Base-by-base conservation (phyloP, 1,140 invertebrate species). In the Steinernema feltiae region DNA sequence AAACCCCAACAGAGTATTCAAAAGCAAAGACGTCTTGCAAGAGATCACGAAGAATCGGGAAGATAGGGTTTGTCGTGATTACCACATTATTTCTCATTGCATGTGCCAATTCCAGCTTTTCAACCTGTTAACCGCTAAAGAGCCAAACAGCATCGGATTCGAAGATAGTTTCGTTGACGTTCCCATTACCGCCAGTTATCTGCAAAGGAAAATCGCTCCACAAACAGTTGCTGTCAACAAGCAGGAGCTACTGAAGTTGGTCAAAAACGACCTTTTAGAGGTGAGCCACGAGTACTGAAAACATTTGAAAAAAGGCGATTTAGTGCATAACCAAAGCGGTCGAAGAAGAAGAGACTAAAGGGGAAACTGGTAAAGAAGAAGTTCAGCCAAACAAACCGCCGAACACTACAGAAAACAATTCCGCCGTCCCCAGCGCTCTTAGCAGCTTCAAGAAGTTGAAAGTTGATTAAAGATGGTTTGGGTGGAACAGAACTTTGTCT, bases 131-230 rank as follows among this genome's bases (percentile, higher is more conserved):
- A 79, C 78, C 18, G 78, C 71, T 31, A 30, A 29, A 1, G 76
- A 79, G 30, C 48, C 30, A 0, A 41, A 32, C 31, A 15, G 53
- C 7, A n/a, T 15, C 15, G 7, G n/a, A n/a, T 63, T 82, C 30
- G 70, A 74, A 7, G 79, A 78, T 69, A 79, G 79, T 48, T 77
- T 79, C 41, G 27, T 72, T 1, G 75, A 81, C 30, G 29, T 63
- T 31, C 74, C 80, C 15, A n/a, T 84, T 30, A 41, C 76, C 53
- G 35, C 80, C 30, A 78, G 75, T 21, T 82, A 81, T 80, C 29
- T 82, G 1, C 83, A 82, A 41, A 78, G 83, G 17, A 82, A 82
- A 76, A 73, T 85, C 48, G 81, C 81, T 27, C 83, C 81, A 1
- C 29, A 80, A 74, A 74, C 79, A 12, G 75, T 82, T 48, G 81